Evolutionary conservation across 2,888 invertebrate genomes (phyloP), one percentile per base, ranked within the genome.

Genomic region (Drosophila prostipennis): DNA sequence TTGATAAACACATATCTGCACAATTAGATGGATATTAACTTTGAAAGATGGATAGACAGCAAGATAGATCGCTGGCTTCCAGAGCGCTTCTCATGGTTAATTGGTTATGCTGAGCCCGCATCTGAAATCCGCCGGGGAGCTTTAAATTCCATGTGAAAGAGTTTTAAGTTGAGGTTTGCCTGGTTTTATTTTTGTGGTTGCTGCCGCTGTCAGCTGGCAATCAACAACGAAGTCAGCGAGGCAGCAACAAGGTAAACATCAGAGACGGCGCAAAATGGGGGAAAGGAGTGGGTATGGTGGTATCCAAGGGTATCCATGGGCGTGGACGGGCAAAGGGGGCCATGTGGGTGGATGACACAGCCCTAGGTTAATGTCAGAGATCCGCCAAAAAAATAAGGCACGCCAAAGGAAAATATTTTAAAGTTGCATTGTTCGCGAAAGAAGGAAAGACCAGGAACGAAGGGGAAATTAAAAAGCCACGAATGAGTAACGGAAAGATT

Each of bases 211-310:
- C 87, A 82, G 78, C 53, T 77, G 74, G 87, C 87, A 83, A 83
- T 83, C 87, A 83, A 87, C 80, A 87, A 73, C 77, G 77, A 73
- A 86, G 71, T 63, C 84, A 84, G 64, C 87, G 74, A 84, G 79
- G 79, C 82, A 83, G 77, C 79, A 87, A 83, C 76, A 76, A 51
- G 71, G 76, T 69, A 83, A 83, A 83, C 81, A 83, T 55, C 67
- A 67, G 55, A 60, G 68, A 19, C 58, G 37, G 55, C 43, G 67
- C 64, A 13, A 59, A 57, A 49, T 6, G 39, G 40, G 42, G 68
- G 23, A 23, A 64, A 40, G 43, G n/a, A 67, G 54, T 54, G 19
- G 36, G 6, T 19, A 49, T 45, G 19, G 36, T n/a, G n/a, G 6
- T 19, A 46, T 46, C 32, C 10, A 23, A 8, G 43, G 29, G 34